phyloP scores from a whole-genome alignment of 2,888 invertebrate genomes.

The Dynastes grantii region DNA sequence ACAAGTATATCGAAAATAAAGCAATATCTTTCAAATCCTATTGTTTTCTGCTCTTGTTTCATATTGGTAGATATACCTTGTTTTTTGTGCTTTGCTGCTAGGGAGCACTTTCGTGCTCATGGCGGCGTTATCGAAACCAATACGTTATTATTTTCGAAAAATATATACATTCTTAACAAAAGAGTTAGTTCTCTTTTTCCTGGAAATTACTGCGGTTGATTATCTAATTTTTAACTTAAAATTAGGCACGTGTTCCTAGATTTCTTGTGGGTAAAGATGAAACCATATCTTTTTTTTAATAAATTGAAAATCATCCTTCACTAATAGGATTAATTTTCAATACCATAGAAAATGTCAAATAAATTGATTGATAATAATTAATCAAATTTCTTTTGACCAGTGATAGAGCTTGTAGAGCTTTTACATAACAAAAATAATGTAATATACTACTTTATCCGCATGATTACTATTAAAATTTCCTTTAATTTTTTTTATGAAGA shows the following conservation, averaged over 20 bases:
- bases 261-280: not conserved
- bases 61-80: slow-evolving; percentile 38
- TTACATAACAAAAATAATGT: too few relatives aligned
- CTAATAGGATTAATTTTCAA: not conserved
- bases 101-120: slow-evolving; percentile 9
- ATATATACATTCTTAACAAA: slow-evolving; percentile 1
- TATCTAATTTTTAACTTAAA: slow-evolving; percentile 11
- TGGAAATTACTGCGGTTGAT: slow-evolving; percentile 9
- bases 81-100: not conserved
- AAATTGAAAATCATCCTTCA: not conserved
- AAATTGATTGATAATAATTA: not conserved
- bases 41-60: slow-evolving; percentile 49
- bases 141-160: slow-evolving; percentile 6
- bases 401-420: too few relatives aligned
- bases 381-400: too few relatives aligned
- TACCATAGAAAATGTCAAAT: not conserved
- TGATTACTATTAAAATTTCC: too few relatives aligned
- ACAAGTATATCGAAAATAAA: slow-evolving; percentile 55
- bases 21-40: slow-evolving; percentile 52
- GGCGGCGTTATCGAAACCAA: not conserved
- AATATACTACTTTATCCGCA: too few relatives aligned
- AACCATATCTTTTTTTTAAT: not conserved
- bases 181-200: not conserved
- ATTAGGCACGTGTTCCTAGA: not conserved
- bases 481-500: too few relatives aligned